These are phyloP conservation scores for Atethmia centrago DNA, from an alignment of 2,888 invertebrate genomes.

Conservation along the genomic window DNA sequence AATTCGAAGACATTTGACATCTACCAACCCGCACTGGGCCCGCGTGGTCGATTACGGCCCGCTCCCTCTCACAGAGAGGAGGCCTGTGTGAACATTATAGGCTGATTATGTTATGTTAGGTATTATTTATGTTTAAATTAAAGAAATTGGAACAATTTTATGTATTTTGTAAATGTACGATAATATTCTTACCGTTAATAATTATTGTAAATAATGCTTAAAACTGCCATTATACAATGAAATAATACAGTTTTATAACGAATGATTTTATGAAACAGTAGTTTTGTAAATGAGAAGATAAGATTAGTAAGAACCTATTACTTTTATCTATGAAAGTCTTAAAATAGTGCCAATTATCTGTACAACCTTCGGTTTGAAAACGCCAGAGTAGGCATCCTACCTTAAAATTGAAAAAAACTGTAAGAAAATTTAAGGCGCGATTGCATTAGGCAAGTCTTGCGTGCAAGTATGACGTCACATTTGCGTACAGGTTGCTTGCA, in stretches of 20 bases:
- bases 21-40: no score
- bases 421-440: not conserved
- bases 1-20: no score
- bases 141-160: constrained; percentile 20
- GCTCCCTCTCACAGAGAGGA: no score
- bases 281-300: not conserved
- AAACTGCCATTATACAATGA: constrained; percentile 37
- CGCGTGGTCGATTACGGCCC: no score
- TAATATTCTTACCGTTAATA: not conserved
- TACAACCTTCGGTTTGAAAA: not conserved
- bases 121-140: not conserved
- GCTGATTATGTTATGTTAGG: not conserved
- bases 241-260: constrained; percentile 22
- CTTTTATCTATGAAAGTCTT: constrained; percentile 30
- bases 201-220: constrained; percentile 32
- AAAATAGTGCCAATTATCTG: not conserved
- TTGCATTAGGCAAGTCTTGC: no score
- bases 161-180: not conserved
- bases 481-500: no score
- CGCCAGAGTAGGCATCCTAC: not conserved
- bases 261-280: not conserved
- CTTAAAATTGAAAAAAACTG: not conserved
- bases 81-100: no score
- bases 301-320: not conserved
- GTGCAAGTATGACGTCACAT: no score